phyloP scores from a whole-genome alignment of 2,113 vertebrate genomes.

The Xyliphius kryptos region DNA sequence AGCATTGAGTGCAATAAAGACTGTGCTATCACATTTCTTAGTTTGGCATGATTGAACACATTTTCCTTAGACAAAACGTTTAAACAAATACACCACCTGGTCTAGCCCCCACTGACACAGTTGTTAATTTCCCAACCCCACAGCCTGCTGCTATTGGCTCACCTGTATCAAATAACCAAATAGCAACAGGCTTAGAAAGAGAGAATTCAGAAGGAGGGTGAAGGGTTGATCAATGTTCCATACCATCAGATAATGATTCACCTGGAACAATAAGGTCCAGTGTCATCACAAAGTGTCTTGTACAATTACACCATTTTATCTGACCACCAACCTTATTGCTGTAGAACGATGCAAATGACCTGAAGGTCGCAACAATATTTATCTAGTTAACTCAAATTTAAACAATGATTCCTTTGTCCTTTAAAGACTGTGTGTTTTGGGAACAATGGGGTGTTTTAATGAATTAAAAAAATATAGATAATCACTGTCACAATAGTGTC shows the following conservation, averaged over 20 bases:
- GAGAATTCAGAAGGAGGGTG: constrained; percentile 50
- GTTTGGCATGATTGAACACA: not conserved
- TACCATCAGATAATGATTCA: constrained; percentile 60
- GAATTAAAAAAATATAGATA: constrained; percentile 1
- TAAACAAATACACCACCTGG: constrained; percentile 28
- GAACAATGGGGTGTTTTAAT: constrained; percentile 6
- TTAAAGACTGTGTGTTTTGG: constrained; percentile 4
- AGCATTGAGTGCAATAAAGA: not conserved
- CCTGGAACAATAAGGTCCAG: constrained; percentile 52
- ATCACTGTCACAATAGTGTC: not conserved
- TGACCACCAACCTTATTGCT: constrained; percentile 41
- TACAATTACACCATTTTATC: constrained; percentile 56
- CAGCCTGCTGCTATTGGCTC: constrained; percentile 49
- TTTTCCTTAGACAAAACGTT: not conserved
- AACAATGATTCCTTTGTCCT: constrained; percentile 25
- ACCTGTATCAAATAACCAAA: constrained; percentile 47
- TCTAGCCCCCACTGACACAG: constrained; percentile 18
- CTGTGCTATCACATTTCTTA: constrained; percentile 4
- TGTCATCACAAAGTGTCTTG: constrained; percentile 48
- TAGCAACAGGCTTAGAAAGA: constrained; percentile 52
- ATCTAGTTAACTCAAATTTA: constrained; percentile 44
- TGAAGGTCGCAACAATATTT: constrained; percentile 49
- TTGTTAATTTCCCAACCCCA: constrained; percentile 42
- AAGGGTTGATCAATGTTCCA: constrained; percentile 63
- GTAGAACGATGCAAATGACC: constrained; percentile 30